Evolutionary conservation across 2,797 vertebrate genomes (phyloP).

Genomic region (Hydrocynus forskahlii): DNA sequence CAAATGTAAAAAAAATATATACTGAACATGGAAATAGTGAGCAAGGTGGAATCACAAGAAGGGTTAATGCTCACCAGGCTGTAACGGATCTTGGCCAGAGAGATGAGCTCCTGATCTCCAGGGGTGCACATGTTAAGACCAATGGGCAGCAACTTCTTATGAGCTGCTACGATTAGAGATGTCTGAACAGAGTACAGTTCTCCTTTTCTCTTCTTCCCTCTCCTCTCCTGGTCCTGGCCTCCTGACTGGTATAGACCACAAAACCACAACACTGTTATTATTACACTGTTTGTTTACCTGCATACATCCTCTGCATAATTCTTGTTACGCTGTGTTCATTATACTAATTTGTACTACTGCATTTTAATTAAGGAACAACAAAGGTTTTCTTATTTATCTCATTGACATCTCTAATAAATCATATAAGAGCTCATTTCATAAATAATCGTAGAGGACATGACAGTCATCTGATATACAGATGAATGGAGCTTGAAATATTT

Average conservation of each 20-base stretch:
- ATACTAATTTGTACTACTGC: not conserved
- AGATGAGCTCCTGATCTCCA: conserved; percentile 97
- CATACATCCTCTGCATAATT: conserved; percentile 6
- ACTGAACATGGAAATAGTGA: not conserved
- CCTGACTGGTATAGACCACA: conserved; percentile 79
- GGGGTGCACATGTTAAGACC: conserved; percentile 98
- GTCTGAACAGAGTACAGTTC: conserved; percentile 97
- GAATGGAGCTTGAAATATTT: conserved; percentile 4
- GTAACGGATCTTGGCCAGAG: conserved; percentile 92
- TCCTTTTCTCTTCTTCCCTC: conserved; percentile 89
- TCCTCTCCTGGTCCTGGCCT: conserved; percentile 95
- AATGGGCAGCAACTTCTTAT: conserved; percentile 98
- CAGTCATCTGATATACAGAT: not conserved
- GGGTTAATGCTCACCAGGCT: conserved; percentile 80
- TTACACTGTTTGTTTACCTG: not conserved
- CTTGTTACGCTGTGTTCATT: not conserved
- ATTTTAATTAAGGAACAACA: not conserved
- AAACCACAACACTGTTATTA: conserved; percentile 18
- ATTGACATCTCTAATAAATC: too few relatives aligned
- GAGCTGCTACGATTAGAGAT: conserved; percentile 92
- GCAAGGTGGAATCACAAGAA: not conserved
- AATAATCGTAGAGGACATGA: too few relatives aligned
- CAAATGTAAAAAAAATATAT: not conserved
- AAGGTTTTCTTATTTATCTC: too few relatives aligned
- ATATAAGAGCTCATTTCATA: too few relatives aligned